Percentiles rank a stretch among this genome's conserved stretches.
phyloP scores from a whole-genome alignment of 2,113 vertebrate genomes.

The Ophiodon elongatus region DNA sequence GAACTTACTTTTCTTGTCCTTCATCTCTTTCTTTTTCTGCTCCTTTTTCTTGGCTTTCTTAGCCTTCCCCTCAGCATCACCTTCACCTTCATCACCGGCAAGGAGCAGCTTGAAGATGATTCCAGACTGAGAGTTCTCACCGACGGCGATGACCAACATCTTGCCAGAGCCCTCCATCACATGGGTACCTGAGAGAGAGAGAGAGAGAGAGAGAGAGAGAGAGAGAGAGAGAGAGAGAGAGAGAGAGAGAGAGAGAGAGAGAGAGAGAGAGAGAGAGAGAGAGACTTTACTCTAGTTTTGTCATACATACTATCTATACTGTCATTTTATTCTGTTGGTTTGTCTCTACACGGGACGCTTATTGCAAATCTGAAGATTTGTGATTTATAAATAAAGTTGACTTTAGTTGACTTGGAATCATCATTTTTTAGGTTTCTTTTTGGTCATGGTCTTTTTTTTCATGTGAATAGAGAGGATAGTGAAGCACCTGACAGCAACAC shows the following conservation, averaged over 20 bases:
- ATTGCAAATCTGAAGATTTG: too few relatives aligned
- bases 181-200: slow-evolving; percentile 89
- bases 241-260: too few relatives aligned
- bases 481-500: slow-evolving; percentile 93
- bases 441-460: not conserved
- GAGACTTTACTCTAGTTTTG: too few relatives aligned
- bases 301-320: too few relatives aligned
- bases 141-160: slow-evolving; percentile 96
- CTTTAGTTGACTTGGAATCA: too few relatives aligned
- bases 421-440: too few relatives aligned
- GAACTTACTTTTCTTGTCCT: slow-evolving; percentile 77
- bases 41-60: slow-evolving; percentile 68
- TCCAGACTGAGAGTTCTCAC: slow-evolving; percentile 97
- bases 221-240: not conserved
- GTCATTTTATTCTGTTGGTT: too few relatives aligned
- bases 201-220: not conserved
- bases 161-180: slow-evolving; percentile 99
- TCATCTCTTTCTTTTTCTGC: slow-evolving; percentile 68
- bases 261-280: not conserved
- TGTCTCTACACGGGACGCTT: too few relatives aligned
- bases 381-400: too few relatives aligned
- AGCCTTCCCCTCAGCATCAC: slow-evolving; percentile 84
- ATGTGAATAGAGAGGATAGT: not conserved
- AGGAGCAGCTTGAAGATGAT: slow-evolving; percentile 97
- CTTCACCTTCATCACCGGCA: slow-evolving; percentile 89